Conservation (phyloP, 2,888 invertebrate species). For the Oligia fasciuncula region DNA sequence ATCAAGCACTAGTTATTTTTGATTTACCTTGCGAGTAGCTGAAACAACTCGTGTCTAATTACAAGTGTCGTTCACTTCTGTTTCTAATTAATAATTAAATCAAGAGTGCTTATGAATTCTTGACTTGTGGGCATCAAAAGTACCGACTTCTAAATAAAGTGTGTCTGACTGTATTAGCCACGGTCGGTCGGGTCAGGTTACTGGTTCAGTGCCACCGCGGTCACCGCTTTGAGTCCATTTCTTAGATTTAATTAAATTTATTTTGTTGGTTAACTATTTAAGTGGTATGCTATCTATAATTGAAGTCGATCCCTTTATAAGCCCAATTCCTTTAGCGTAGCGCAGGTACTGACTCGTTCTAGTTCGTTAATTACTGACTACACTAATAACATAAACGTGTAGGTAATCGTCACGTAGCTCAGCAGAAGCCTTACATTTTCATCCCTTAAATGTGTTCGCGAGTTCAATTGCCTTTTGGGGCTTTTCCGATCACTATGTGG, state of each 20-base stretch:
- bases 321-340: background rate
- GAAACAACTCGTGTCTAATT: background rate
- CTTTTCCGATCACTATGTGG: background rate
- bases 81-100: constrained; percentile 27
- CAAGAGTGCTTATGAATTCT: constrained; percentile 12
- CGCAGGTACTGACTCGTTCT: background rate
- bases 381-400: constrained; percentile 18
- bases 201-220: background rate
- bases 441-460: background rate
- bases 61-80: background rate
- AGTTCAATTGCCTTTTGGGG: constrained; percentile 12
- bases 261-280: background rate
- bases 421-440: constrained; percentile 15
- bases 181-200: constrained; percentile 23
- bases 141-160: constrained; percentile 16
- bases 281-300: background rate
- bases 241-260: constrained; percentile 20
- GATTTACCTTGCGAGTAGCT: background rate
- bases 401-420: constrained; percentile 7
- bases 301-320: background rate
- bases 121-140: constrained; percentile 17
- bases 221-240: constrained; percentile 7
- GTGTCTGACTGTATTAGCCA: background rate
- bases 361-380: background rate
- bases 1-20: background rate